Evolutionary conservation across 1,140 invertebrate genomes (phyloP).

Genomic region (Drosophila santomea): DNA sequence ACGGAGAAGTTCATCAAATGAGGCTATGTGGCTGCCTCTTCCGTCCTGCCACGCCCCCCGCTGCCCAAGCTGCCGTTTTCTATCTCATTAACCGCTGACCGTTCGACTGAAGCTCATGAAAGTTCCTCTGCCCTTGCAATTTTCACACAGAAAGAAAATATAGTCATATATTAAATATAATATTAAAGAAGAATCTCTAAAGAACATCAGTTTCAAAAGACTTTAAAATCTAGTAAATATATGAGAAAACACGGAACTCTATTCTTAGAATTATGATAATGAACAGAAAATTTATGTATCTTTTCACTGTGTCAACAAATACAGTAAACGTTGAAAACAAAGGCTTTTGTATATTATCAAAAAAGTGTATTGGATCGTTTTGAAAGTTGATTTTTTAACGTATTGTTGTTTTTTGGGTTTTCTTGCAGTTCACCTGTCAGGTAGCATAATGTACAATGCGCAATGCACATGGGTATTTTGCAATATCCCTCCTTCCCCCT

Average conservation of each 20-base stretch:
- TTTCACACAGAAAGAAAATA: constrained; percentile 7
- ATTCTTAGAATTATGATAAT: too few relatives aligned
- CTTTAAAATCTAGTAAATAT: background rate
- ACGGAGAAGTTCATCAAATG: constrained; percentile 33
- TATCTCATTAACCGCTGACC: constrained; percentile 32
- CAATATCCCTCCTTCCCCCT: constrained; percentile 4
- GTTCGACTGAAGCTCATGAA: constrained; percentile 19
- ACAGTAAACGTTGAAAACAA: background rate
- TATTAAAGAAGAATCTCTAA: background rate
- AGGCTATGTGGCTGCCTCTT: constrained; percentile 8
- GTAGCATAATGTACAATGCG: constrained; percentile 39
- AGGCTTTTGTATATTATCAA: background rate
- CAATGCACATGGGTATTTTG: constrained; percentile 41
- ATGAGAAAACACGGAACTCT: too few relatives aligned
- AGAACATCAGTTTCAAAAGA: background rate
- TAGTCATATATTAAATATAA: background rate
- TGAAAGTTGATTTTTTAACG: constrained; percentile 1
- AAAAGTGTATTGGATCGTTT: background rate
- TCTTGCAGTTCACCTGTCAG: constrained; percentile 44
- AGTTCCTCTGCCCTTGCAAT: background rate
- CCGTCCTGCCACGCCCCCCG: background rate
- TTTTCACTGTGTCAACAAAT: too few relatives aligned
- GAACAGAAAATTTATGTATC: too few relatives aligned
- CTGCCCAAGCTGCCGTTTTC: too few relatives aligned
- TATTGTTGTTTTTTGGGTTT: constrained; percentile 10